Conservation (phyloP, 2,797 vertebrate species). For the Glossophaga mutica region DNA sequence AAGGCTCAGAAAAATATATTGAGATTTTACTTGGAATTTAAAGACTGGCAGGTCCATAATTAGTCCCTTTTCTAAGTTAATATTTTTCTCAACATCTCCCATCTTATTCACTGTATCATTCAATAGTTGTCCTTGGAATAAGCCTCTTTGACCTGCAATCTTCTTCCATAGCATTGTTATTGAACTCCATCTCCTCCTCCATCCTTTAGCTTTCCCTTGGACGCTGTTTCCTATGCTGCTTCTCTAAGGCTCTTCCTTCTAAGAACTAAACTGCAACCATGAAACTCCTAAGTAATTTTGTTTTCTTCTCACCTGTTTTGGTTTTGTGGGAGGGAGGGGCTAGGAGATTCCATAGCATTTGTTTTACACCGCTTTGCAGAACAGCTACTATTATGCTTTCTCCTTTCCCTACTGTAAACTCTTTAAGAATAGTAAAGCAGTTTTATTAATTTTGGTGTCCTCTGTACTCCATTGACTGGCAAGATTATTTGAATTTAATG, state of each 20-base stretch:
- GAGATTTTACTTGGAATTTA: not conserved
- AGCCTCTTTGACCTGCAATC: not conserved
- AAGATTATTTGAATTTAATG: conserved; percentile 29
- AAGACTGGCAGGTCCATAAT: not conserved
- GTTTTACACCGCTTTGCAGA: not conserved
- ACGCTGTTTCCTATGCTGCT: not conserved
- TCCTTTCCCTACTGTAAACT: not conserved
- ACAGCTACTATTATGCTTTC: not conserved
- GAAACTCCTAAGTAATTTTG: not conserved
- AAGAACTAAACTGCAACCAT: not conserved
- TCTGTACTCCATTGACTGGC: not conserved
- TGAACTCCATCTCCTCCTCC: not conserved
- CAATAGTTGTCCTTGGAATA: not conserved
- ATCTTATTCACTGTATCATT: not conserved
- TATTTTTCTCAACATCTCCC: not conserved
- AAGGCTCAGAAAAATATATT: not conserved
- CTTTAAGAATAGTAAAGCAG: not conserved
- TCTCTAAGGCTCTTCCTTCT: not conserved
- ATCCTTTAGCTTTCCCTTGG: not conserved
- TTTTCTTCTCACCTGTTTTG: not conserved
- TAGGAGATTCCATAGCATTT: not conserved
- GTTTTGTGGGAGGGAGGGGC: accelerated
- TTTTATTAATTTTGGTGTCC: not conserved
- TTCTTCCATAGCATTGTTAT: not conserved
- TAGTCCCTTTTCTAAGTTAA: not conserved